Evolutionary conservation across 2,113 vertebrate genomes (phyloP), one percentile per base, ranked within the genome.

Genomic region (Emydura subglobosa): DNA sequence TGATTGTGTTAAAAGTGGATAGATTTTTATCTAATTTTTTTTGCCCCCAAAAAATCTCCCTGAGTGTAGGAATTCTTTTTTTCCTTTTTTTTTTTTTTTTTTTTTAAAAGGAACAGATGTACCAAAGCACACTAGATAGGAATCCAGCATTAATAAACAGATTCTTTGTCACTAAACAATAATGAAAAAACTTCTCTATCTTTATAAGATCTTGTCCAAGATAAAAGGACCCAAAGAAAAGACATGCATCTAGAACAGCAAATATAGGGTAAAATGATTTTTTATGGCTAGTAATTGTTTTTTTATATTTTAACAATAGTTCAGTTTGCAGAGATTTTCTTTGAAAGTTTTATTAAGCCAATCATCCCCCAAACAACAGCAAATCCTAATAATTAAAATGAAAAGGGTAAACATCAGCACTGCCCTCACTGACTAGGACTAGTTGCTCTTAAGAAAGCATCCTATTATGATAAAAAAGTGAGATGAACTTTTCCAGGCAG

Each of bases 141-240:
- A 39, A 82, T 83, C 86, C 47, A 7, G 17, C 91, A 82, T 95
- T 92, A 96, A 86, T 82, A 89, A 85, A 88, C 47, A 92, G 27
- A 86, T 86, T 93, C 82, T 96, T 94, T 93, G 39, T 90, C 51
- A 12, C 61, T 92, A 76, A 83, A 87, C 88, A 95, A 76, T 91
- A 94, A 81, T 86, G 87, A 92, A 92, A 93, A 96, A 94, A 68
- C 5, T 5, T 83, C 85, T 90, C 17, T 97, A 93, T 97, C 95
- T 98, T 98, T 95, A 96, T 79, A 95, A 88, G 86, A 95, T 97
- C 92, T 95, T 89, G 34, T 87, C 53, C 82, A 17, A 11, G 29
- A 92, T 92, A 89, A 88, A 94, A 93, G 47, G 93, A 1, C n/a
- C 49, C 87, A 53, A 94, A 97, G 83, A 95, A 97, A 92, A 94